Conservation (phyloP, 2,113 vertebrate species). For the Micromys minutus region DNA sequence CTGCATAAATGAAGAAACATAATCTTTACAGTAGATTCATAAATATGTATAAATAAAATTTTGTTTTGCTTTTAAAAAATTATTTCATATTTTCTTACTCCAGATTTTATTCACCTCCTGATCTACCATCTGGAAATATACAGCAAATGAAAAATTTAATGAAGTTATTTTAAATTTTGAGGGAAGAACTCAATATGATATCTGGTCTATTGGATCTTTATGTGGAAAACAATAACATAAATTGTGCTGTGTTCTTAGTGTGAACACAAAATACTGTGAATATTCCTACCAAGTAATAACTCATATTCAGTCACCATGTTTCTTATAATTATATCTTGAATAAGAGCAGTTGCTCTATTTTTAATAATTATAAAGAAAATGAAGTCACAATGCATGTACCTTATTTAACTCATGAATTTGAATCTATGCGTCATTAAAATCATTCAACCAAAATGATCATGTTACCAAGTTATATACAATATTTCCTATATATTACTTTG, state of each 20-base stretch:
- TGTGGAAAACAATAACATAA: not conserved
- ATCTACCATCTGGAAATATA: not conserved
- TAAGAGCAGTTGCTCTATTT: not conserved
- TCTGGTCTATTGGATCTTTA: not conserved
- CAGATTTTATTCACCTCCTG: no score
- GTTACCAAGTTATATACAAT: not conserved
- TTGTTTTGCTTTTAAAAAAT: not conserved
- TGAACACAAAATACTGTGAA: not conserved
- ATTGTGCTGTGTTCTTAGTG: not conserved
- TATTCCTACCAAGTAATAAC: not conserved
- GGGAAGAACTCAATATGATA: not conserved
- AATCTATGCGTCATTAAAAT: not conserved
- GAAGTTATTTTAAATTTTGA: not conserved
- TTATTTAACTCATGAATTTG: not conserved
- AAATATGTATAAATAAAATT: not conserved
- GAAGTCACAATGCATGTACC: not conserved
- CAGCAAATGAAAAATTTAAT: not conserved
- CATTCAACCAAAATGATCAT: not conserved
- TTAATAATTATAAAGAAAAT: not conserved
- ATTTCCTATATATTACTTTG: not conserved
- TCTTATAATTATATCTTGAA: not conserved
- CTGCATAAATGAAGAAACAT: not conserved
- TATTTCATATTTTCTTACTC: no score
- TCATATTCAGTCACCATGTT: not conserved
- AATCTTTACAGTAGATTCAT: not conserved